Evolutionary conservation across 1,140 invertebrate species (phyloP).

Genomic region (Cydia fagiglandana): DNA sequence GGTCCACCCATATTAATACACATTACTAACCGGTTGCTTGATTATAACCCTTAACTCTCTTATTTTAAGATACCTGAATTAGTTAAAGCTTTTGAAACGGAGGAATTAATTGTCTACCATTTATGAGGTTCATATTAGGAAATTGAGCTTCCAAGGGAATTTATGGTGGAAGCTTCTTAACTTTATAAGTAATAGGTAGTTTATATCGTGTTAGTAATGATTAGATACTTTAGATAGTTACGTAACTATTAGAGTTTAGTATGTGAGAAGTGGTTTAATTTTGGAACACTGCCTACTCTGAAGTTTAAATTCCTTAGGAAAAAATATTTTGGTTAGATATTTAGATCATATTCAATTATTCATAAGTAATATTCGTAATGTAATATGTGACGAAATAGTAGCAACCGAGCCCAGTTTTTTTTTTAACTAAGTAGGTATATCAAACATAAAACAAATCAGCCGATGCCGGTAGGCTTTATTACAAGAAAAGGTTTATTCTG

Average conservation of each 20-base stretch:
- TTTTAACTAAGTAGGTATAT: too few relatives aligned
- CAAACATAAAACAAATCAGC: too few relatives aligned
- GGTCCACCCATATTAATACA: neutral
- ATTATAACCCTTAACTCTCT: neutral
- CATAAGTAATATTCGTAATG: too few relatives aligned
- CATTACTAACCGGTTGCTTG: neutral
- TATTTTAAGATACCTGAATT: neutral
- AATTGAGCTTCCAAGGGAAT: neutral
- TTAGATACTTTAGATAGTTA: too few relatives aligned
- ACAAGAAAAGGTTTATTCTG: neutral
- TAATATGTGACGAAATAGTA: too few relatives aligned
- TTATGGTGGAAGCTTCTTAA: neutral
- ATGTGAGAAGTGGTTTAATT: neutral
- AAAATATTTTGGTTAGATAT: too few relatives aligned
- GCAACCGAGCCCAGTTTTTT: too few relatives aligned
- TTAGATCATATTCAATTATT: too few relatives aligned
- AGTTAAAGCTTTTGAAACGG: neutral
- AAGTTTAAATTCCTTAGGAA: neutral
- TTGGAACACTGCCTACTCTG: neutral
- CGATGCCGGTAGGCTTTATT: too few relatives aligned
- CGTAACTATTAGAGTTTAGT: neutral
- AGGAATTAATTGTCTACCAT: neutral
- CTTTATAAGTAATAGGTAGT: neutral
- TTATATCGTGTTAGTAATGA: too few relatives aligned
- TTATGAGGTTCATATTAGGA: constrained; percentile 5